These are phyloP conservation scores for Agonopterix arenella DNA, from an alignment of 2,888 invertebrate genomes.

Conservation along the genomic window DNA sequence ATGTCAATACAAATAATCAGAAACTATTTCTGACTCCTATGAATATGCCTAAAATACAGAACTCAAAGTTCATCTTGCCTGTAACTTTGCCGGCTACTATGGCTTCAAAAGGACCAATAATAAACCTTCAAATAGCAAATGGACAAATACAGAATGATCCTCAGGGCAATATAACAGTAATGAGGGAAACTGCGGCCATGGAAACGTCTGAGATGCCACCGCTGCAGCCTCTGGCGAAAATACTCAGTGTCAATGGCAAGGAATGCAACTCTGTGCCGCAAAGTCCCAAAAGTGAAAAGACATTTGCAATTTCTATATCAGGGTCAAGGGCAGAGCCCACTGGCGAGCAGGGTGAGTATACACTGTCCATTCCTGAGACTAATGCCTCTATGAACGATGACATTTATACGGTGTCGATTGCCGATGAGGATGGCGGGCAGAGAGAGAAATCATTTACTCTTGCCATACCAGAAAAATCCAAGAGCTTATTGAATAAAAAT, in stretches of 20 bases:
- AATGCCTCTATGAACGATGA: constrained; percentile 73
- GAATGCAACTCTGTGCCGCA: constrained; percentile 38
- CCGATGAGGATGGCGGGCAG: constrained; percentile 57
- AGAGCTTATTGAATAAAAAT: constrained; percentile 58
- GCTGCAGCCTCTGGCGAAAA: constrained; percentile 56
- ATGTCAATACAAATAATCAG: constrained; percentile 60
- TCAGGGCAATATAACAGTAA: constrained; percentile 79
- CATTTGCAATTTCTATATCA: constrained; percentile 59
- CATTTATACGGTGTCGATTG: constrained; percentile 71
- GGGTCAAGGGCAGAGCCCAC: constrained; percentile 69
- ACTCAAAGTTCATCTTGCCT: constrained; percentile 73
- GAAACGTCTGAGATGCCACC: constrained; percentile 61
- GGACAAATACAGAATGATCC: constrained; percentile 79
- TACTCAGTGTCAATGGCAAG: constrained; percentile 48
- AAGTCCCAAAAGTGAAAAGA: constrained; percentile 48
- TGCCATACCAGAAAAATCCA: constrained; percentile 67
- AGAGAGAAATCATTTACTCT: constrained; percentile 61
- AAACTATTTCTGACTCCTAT: constrained; percentile 77
- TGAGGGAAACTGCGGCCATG: constrained; percentile 58
- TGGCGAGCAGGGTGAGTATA: constrained; percentile 68
- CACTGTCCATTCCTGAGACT: constrained; percentile 70
- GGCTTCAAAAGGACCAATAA: constrained; percentile 77
- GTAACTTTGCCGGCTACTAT: constrained; percentile 71
- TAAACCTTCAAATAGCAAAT: constrained; percentile 82
- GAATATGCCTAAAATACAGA: constrained; percentile 75